These are phyloP conservation scores for Notodonta ziczac DNA, from an alignment of 2,888 invertebrate genomes.

Conservation along the genomic window DNA sequence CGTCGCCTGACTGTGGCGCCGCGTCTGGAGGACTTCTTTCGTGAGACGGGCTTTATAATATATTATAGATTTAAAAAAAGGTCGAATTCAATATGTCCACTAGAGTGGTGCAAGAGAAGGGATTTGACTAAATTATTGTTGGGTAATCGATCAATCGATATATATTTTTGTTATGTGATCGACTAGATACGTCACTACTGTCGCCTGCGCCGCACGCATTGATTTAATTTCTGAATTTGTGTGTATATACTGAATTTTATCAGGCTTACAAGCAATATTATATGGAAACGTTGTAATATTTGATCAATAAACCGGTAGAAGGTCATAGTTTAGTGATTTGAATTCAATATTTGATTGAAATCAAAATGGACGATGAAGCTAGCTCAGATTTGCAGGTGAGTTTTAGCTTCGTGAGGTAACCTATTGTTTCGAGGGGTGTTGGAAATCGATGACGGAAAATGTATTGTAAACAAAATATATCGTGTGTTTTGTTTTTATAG, in stretches of 20 bases:
- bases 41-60: no score
- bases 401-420: conserved; percentile 38
- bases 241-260: not conserved
- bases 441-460: conserved; percentile 5
- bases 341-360: not conserved
- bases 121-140: no score
- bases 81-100: no score
- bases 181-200: no score
- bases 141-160: no score
- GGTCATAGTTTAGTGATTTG: conserved; percentile 4
- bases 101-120: no score
- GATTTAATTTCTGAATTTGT: not conserved
- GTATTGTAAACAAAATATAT: not conserved
- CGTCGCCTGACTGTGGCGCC: no score
- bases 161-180: no score
- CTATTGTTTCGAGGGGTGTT: conserved; percentile 23
- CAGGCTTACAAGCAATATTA: not conserved
- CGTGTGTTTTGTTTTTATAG: conserved; percentile 49
- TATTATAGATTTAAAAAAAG: no score
- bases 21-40: no score
- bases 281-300: not conserved
- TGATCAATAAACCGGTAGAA: not conserved
- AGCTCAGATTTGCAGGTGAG: conserved; percentile 75
- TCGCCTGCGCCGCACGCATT: no score
- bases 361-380: conserved; percentile 63